These are phyloP conservation scores for Sander vitreus DNA, from an alignment of 2,113 vertebrate species.

Conservation along the genomic window DNA sequence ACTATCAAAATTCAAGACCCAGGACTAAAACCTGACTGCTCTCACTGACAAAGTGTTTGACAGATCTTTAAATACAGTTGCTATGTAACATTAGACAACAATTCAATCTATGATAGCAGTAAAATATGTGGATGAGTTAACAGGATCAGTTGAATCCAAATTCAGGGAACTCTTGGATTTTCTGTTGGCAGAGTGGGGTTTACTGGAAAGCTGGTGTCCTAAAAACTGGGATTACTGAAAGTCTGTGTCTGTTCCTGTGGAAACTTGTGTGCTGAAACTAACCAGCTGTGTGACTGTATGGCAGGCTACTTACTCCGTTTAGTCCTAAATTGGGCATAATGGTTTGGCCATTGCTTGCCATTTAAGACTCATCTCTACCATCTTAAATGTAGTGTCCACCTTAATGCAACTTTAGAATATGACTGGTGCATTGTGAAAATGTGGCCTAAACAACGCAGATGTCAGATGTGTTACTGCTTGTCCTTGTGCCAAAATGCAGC, in stretches of 20 bases:
- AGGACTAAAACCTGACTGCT: neutral
- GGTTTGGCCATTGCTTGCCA: neutral
- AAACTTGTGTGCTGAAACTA: constrained; percentile 15
- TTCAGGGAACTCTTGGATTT: constrained; percentile 24
- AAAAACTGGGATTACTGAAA: constrained; percentile 35
- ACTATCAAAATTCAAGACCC: constrained; percentile 1
- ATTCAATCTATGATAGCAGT: neutral
- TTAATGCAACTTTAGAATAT: neutral
- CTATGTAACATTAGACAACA: neutral
- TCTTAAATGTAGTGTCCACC: neutral
- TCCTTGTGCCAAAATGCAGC: too few relatives aligned
- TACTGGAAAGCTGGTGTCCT: constrained; percentile 19
- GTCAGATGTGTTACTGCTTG: neutral
- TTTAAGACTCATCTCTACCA: neutral
- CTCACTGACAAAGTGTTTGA: constrained; percentile 10
- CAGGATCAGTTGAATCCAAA: neutral
- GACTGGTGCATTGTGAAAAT: neutral
- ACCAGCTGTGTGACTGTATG: neutral
- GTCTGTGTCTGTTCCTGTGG: constrained; percentile 16
- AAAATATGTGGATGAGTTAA: constrained; percentile 17
- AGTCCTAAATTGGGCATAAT: neutral
- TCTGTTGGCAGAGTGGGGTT: constrained; percentile 13
- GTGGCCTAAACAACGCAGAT: neutral
- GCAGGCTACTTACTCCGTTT: neutral
- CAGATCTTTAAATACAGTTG: neutral